Base-by-base conservation (phyloP, 1,140 invertebrate species). In the Formica selysi region DNA sequence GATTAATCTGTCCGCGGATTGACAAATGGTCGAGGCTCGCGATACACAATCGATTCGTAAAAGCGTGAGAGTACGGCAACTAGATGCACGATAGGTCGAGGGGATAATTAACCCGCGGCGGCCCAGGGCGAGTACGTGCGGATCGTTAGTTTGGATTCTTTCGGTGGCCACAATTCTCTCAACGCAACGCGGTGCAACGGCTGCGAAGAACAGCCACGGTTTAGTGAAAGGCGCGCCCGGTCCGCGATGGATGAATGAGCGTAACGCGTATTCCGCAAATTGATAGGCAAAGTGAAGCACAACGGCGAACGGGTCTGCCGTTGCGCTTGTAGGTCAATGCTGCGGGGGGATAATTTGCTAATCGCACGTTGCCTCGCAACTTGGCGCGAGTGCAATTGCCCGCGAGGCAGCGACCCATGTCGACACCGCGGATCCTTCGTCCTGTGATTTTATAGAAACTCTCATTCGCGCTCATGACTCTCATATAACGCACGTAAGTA, bases 141-240 rank as follows among this genome's bases (percentile, higher is more conserved):
- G 79, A 29, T 87, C 44, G 78, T 83, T 76, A 76, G 48, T 76
- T 76, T 38, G 71, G 38, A 84, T 85, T 87, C 71, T 70, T 85
- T 74, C 71, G 32, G 73, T 59, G 78, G 51, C 36, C 13, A 19
- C 48, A 51, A 51, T 51, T 6, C 16, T 26, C 38, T 36, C 36
- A 38, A 48, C 54, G 51, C 78, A 57, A 48, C 64, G 0, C 8
- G 59, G 32, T 44, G 67, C 26, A 59, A 70, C 10, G 22, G 51
- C 32, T 44, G 44, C 44, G 32, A 19, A 32, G 48, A 26, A 11
- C 11, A 10, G 44, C n/a, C 26, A 11, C 41, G 64, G 44, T 59
- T 36, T 70, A 73, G 80, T 70, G 86, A 87, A 87, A 87, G 81
- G 86, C 65, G 81, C 32, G 13, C n/a, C 41, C 22, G 11, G 76